These are phyloP conservation scores for Hippocampus kuda DNA, from an alignment of 2,797 vertebrate genomes.

Conservation along the genomic window DNA sequence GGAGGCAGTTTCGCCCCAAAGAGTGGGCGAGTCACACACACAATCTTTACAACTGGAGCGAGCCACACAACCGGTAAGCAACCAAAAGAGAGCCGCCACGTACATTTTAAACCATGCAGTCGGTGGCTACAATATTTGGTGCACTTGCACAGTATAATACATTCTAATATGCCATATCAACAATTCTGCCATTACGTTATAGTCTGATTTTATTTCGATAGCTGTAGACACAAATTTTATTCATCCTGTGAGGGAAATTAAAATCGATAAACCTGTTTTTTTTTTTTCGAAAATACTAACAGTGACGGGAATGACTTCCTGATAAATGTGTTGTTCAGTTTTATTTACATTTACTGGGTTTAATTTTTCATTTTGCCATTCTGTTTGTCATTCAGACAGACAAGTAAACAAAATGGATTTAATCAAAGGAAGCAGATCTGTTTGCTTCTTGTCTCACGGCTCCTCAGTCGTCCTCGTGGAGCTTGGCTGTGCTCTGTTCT, in stretches of 20 bases:
- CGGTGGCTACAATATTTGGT: not conserved
- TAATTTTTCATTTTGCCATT: not conserved
- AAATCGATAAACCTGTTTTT: too few species aligned
- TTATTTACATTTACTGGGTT: not conserved
- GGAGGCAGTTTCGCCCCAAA: slow-evolving; percentile 71
- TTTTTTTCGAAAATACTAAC: not conserved
- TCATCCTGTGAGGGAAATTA: not conserved
- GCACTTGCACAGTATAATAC: not conserved
- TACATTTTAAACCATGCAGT: not conserved
- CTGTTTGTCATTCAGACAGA: not conserved
- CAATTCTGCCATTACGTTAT: not conserved
- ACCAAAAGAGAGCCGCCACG: not conserved
- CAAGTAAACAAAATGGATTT: not conserved
- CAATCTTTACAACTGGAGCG: slow-evolving; percentile 88
- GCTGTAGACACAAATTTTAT: not conserved
- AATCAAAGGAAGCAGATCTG: slow-evolving; percentile 3
- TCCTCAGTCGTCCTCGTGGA: slow-evolving; percentile 38
- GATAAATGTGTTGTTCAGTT: not conserved
- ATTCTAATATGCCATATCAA: not conserved
- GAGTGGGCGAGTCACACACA: slow-evolving; percentile 76
- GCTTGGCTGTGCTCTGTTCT: slow-evolving; percentile 45
- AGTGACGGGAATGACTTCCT: not conserved
- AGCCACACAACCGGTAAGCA: slow-evolving; percentile 67
- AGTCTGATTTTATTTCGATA: not conserved
- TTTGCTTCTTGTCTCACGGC: slow-evolving; percentile 38